A percentile compares a stretch with the other conserved stretches of the same genome.
phyloP scores from a whole-genome alignment of 2,113 vertebrate species.

The Indri indri region DNA sequence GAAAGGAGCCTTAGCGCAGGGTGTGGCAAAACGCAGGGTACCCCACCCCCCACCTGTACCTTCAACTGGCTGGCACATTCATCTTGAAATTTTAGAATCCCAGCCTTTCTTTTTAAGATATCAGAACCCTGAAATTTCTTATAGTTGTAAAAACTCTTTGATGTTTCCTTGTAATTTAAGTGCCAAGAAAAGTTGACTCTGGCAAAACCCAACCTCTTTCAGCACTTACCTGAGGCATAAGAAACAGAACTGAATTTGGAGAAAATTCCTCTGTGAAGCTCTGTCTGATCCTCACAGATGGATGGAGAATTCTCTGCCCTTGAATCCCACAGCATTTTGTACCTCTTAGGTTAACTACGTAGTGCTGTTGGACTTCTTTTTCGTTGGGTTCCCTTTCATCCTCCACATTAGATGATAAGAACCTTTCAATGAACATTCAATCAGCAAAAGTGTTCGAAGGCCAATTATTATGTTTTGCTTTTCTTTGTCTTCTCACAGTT shows the following conservation, averaged over 20 bases:
- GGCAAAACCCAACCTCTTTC: neutral
- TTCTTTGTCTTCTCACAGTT: neutral
- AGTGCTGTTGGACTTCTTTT: neutral
- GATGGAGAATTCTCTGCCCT: neutral
- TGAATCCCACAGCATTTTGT: neutral
- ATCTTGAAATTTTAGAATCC: neutral
- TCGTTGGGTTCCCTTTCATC: neutral
- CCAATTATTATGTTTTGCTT: neutral
- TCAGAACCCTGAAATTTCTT: neutral
- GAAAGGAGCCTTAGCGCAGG: neutral
- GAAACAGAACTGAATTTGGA: neutral
- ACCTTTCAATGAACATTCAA: neutral
- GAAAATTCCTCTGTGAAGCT: neutral
- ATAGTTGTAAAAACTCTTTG: neutral
- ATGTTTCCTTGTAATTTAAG: constrained; percentile 26
- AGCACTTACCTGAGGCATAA: neutral
- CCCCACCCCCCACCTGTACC: neutral
- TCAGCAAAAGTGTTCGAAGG: neutral
- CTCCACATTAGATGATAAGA: neutral
- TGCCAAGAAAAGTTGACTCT: neutral
- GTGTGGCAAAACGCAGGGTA: neutral
- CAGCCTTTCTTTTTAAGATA: constrained; percentile 5
- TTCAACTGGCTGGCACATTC: neutral
- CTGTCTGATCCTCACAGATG: neutral
- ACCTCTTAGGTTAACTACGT: neutral